phyloP scores from a whole-genome alignment of 2,797 vertebrate genomes.

The Microcaecilia unicolor region DNA sequence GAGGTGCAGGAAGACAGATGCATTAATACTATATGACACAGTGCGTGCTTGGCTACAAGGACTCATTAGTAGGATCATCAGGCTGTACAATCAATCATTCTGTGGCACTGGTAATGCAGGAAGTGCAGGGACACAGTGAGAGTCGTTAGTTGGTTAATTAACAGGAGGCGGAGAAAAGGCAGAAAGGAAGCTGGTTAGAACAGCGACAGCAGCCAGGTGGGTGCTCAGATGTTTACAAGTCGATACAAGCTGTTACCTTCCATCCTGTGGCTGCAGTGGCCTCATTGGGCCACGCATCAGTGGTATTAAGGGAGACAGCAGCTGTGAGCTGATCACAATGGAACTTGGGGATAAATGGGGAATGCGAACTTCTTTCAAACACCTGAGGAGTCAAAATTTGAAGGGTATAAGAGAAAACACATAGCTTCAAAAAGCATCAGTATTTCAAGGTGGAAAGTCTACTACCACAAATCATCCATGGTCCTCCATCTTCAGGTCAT shows the following conservation, averaged over 20 bases:
- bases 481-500: too few species aligned
- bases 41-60: background rate
- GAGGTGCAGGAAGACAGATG: background rate
- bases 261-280: constrained; percentile 43
- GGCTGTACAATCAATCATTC: background rate
- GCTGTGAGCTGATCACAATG: constrained; percentile 31
- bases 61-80: constrained; percentile 1
- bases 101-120: background rate
- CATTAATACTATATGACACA: background rate
- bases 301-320: constrained; percentile 34
- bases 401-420: constrained; percentile 9
- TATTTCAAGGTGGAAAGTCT: too few species aligned
- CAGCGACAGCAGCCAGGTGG: constrained; percentile 23
- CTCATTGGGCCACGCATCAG: constrained; percentile 41
- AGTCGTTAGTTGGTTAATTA: constrained; percentile 29
- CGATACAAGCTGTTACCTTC: constrained; percentile 72
- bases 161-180: constrained; percentile 8
- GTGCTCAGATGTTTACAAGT: constrained; percentile 25
- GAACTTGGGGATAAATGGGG: constrained; percentile 48
- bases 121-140: constrained; percentile 9
- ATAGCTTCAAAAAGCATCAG: background rate
- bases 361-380: constrained; percentile 61
- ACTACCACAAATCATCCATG: too few species aligned
- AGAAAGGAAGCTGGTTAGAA: constrained; percentile 1
- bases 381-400: constrained; percentile 63